A percentile compares a stretch with the other conserved stretches of the same genome.
Conservation (phyloP, 2,113 vertebrate species). For the Columba livia region DNA sequence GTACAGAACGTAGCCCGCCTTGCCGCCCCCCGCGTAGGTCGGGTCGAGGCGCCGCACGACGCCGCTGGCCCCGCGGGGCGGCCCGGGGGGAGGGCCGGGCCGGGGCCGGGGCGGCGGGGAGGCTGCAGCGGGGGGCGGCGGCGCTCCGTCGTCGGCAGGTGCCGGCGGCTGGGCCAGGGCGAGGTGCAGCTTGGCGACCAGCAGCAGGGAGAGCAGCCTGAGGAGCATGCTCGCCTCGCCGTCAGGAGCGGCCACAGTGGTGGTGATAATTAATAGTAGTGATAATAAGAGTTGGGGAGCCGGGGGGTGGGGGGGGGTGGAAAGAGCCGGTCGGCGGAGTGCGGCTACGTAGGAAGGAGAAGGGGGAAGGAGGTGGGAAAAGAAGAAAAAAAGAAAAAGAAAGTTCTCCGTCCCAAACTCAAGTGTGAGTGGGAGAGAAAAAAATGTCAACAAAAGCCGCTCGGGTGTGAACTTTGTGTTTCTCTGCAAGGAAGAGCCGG, state of each 20-base stretch:
- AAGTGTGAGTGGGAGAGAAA: slow-evolving; percentile 49
- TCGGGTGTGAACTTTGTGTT: slow-evolving; percentile 74
- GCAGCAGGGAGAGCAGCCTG: slow-evolving; percentile 61
- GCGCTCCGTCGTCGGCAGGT: slow-evolving; percentile 72
- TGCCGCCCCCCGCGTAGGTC: slow-evolving; percentile 89
- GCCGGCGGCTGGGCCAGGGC: slow-evolving; percentile 13
- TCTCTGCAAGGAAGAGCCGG: slow-evolving; percentile 62
- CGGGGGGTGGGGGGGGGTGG: not conserved
- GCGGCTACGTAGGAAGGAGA: not conserved
- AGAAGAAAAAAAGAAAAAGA: not conserved
- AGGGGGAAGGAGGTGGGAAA: accelerated
- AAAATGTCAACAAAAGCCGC: slow-evolving; percentile 59
- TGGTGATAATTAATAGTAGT: not conserved
- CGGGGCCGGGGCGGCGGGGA: slow-evolving; percentile 25
- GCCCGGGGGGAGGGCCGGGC: slow-evolving; percentile 11
- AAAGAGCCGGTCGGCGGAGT: not conserved
- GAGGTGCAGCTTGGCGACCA: slow-evolving; percentile 48
- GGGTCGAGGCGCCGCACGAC: slow-evolving; percentile 84
- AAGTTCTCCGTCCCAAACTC: slow-evolving; percentile 8
- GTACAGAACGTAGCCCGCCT: slow-evolving; percentile 89
- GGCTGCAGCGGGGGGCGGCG: slow-evolving; percentile 41
- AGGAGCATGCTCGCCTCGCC: slow-evolving; percentile 67
- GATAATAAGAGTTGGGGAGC: slow-evolving; percentile 17
- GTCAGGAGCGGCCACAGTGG: not conserved
- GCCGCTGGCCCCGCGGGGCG: slow-evolving; percentile 64